Base-by-base conservation (phyloP, 2,797 vertebrate genomes). In the Notolabrus celidotus region DNA sequence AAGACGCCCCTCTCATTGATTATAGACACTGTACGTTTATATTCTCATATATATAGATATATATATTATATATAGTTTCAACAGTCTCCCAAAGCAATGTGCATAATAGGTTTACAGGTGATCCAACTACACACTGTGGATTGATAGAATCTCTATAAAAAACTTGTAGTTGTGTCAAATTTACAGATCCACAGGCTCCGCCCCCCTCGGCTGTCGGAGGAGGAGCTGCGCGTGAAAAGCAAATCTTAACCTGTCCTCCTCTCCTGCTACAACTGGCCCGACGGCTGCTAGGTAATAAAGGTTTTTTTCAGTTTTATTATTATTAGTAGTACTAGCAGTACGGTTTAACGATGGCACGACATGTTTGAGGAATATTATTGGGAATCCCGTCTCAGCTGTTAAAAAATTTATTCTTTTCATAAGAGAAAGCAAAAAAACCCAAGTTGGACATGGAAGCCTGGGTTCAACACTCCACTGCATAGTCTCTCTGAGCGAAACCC, bases 11-110 rank as follows among this genome's bases (percentile, higher is more conserved):
- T 54, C 85, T 75, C 55, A 5, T 53, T 81, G 86, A 91, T 92
- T 91, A 93, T 87, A 92, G 90, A 92, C 90, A 89, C 81, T 89
- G 86, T 91, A 91, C 79, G 86, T 80, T 87, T 84, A 84, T 84
- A 88, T 88, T 86, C 70, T 83, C 82, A 87, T 88, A 89, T 86
- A 79, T 86, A 66, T 85, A 79, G 72, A 86, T 83, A 59, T 54
- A 59, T 86, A 67, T 87, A 81, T 73, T 80, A 65, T 89, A 87
- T 89, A 92, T 91, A 86, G 83, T 88, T 91, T 90, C 90, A 94
- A 94, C 93, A 93, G 93, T 94, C 93, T 93, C 92, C 86, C 89
- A 87, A 92, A 93, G 93, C 92, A 80, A 93, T 94, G 94, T 95
- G 94, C 93, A 94, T 94, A 94, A 90, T 91, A 92, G 86, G 89